Percentiles rank a stretch among this genome's conserved stretches.
Evolutionary conservation across 2,113 vertebrate species (phyloP).

Genomic region (Camelus dromedarius): DNA sequence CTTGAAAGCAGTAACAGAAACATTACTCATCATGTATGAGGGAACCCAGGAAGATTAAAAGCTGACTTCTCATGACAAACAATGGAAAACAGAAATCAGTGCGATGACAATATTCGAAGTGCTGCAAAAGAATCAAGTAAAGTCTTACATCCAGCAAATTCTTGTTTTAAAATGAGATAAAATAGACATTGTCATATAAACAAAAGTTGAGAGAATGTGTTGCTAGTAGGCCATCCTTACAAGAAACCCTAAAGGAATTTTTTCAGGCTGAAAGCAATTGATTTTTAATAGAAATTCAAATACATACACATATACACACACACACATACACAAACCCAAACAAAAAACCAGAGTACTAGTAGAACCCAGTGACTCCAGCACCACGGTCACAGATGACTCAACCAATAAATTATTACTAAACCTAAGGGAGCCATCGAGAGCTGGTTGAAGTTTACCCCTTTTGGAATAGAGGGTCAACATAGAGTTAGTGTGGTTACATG

Average conservation of each 20-base stretch:
- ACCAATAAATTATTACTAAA: neutral
- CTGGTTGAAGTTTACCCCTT: neutral
- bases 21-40: neutral
- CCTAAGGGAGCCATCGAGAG: neutral
- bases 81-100: neutral
- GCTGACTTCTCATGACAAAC: neutral
- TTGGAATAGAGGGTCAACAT: neutral
- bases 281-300: neutral
- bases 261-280: neutral
- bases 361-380: neutral
- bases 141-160: neutral
- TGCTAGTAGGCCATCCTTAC: neutral
- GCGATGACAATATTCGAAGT: neutral
- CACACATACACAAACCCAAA: no score
- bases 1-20: neutral
- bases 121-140: neutral
- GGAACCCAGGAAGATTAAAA: neutral
- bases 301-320: neutral
- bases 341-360: neutral
- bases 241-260: neutral
- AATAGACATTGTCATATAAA: no score
- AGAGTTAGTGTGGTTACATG: neutral
- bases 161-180: no score
- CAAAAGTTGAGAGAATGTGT: no score
- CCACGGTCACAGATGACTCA: neutral